Evolutionary conservation across 2,888 invertebrate species (phyloP).

Genomic region (Spodoptera littoralis): DNA sequence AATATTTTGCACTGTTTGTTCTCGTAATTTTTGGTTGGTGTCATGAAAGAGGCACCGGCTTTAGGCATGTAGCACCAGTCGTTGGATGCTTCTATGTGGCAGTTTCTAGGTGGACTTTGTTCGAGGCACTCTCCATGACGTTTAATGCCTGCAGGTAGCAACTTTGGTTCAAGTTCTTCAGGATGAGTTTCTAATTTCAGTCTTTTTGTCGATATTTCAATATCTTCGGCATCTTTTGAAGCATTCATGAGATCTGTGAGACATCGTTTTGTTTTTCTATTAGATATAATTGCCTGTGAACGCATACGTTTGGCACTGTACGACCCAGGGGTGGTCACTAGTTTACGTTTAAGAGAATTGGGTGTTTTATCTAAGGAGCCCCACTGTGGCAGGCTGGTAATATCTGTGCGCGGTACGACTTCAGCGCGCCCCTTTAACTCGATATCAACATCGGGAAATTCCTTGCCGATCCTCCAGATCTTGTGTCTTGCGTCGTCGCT

Average conservation of each 20-base stretch:
- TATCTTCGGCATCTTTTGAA: constrained; percentile 64
- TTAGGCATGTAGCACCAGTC: constrained; percentile 71
- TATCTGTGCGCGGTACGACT: constrained; percentile 62
- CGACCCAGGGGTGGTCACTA: constrained; percentile 61
- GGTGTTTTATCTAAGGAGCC: constrained; percentile 84
- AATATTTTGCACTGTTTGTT: constrained; percentile 64
- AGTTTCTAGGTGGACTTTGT: constrained; percentile 54
- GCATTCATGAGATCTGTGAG: constrained; percentile 79
- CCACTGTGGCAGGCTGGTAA: constrained; percentile 65
- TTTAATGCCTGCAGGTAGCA: constrained; percentile 69
- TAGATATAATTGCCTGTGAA: constrained; percentile 36
- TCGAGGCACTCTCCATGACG: constrained; percentile 70
- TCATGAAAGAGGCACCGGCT: constrained; percentile 74
- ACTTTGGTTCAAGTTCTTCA: constrained; percentile 55
- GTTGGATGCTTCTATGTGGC: constrained; percentile 41
- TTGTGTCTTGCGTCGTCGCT: constrained; percentile 94
- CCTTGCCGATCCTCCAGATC: constrained; percentile 92
- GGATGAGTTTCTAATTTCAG: constrained; percentile 60
- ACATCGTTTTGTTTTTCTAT: constrained; percentile 77
- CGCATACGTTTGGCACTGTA: constrained; percentile 60
- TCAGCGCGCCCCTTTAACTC: constrained; percentile 78
- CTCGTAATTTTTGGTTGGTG: constrained; percentile 77
- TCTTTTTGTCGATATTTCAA: constrained; percentile 65
- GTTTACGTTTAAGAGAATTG: constrained; percentile 79
- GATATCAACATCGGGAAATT: constrained; percentile 76